These are phyloP conservation scores for Anniella stebbinsi DNA, from an alignment of 2,797 vertebrate genomes.

Conservation along the genomic window DNA sequence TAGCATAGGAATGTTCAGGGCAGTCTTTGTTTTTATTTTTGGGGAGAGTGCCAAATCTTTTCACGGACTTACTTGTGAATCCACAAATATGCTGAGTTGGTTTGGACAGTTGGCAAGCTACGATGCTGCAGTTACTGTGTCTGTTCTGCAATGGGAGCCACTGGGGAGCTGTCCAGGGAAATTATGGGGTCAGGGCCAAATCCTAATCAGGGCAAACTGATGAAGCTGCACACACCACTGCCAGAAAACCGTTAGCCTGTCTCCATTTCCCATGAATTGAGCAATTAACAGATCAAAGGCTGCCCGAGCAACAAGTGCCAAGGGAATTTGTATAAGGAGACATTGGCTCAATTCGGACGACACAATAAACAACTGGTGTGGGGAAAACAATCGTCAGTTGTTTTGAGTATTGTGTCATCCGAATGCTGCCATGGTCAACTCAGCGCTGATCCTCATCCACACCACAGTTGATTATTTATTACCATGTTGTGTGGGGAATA, in stretches of 20 bases:
- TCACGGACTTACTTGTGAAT: background rate
- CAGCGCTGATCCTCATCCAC: too few species aligned
- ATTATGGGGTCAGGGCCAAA: background rate
- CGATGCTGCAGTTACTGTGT: background rate
- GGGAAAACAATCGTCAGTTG: too few species aligned
- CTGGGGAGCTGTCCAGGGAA: background rate
- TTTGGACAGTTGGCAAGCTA: background rate
- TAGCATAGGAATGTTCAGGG: background rate
- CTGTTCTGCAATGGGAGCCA: background rate
- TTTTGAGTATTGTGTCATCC: too few species aligned
- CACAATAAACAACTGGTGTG: too few species aligned
- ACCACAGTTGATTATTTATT: too few species aligned
- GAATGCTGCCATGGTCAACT: too few species aligned
- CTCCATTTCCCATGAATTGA: background rate
- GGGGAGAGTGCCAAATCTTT: background rate
- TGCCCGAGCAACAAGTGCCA: background rate
- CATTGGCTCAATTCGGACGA: too few species aligned
- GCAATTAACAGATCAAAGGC: constrained; percentile 16
- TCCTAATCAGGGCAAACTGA: constrained; percentile 8
- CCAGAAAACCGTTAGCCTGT: constrained; percentile 25
- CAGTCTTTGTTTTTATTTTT: background rate
- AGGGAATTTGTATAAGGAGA: background rate
- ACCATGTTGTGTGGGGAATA: too few species aligned
- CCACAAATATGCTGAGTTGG: background rate
- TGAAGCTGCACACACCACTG: background rate